Base-by-base conservation (phyloP, 2,797 vertebrate species). In the Coregonus sp. region DNA sequence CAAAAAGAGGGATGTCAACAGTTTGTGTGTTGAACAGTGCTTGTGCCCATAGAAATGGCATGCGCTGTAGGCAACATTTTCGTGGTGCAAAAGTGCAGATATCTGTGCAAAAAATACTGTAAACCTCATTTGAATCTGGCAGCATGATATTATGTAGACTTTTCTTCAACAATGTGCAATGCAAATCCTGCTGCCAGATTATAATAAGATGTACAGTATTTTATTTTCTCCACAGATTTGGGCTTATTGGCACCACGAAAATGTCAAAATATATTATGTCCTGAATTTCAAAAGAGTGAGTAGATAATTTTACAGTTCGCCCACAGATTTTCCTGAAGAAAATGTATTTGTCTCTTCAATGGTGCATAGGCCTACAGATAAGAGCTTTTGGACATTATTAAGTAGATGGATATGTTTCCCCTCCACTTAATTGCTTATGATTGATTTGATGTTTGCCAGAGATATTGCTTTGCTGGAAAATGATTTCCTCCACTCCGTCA, bases 391-490 rank as follows among this genome's bases (percentile, higher is more conserved):
- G 31, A 67, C 65, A 35, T 35, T 56, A 47, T 67, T 25, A 63
- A 25, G 59, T 25, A 25, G 16, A 7, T 63, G 59, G 25, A 63
- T 63, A 63, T 25, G n/a, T 63, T 63, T 63, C 59, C 9, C 20
- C 59, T 63, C 59, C 31, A 67, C 31, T 67, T 29, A 25, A 31
- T 67, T 67, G 65, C 29, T 31, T 15, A 31, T 67, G 29, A 67
- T 67, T 67, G 65, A 67, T 67, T 67, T 67, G 4, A 67, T 67
- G 65, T 67, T 15, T 31, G 65, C 65, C 65, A 67, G 65, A 33
- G 65, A 67, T 31, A 67, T 70, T 70, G 35, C 20, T 70, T 47
- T 70, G 16, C 69, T 50, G n/a, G 40, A 70, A 50, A 70, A 63
- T 70, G 35, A 70, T 70, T 47, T 70, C 69, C 40, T 70, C 35